Conservation (phyloP, 2,113 vertebrate species). For the Ictalurus punctatus region DNA sequence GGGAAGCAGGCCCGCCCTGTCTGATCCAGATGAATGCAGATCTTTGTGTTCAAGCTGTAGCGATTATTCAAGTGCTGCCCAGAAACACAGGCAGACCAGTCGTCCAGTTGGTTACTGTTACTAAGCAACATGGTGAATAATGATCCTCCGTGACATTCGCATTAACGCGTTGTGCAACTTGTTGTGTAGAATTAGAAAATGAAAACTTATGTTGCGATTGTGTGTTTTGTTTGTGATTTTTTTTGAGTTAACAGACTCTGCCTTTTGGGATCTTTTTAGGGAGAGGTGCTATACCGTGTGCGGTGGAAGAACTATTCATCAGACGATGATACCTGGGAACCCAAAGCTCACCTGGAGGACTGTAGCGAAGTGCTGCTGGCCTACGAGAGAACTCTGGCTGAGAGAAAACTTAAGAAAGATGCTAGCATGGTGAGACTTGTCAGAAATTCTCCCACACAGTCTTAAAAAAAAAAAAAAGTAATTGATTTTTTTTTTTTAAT, state of each 20-base stretch:
- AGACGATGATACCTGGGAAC: constrained; percentile 97
- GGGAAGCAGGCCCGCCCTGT: background rate
- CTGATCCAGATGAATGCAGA: constrained; percentile 28
- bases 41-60: constrained; percentile 24
- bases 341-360: constrained; percentile 89
- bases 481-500: background rate
- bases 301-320: constrained; percentile 96
- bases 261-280: constrained; percentile 68
- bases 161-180: constrained; percentile 4
- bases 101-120: constrained; percentile 39
- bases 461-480: background rate
- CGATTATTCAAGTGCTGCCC: constrained; percentile 42
- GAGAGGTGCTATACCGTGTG: constrained; percentile 88
- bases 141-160: constrained; percentile 6
- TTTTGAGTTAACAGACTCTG: background rate
- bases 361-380: constrained; percentile 92
- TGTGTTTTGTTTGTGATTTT: background rate
- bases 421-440: constrained; percentile 67
- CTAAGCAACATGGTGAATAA: constrained; percentile 42
- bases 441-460: background rate
- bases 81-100: constrained; percentile 2
- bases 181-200: background rate
- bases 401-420: constrained; percentile 84
- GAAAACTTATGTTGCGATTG: background rate
- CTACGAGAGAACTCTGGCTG: constrained; percentile 79